These are phyloP conservation scores for Andrena trimmerana DNA, from an alignment of 2,888 invertebrate species.

Conservation along the genomic window DNA sequence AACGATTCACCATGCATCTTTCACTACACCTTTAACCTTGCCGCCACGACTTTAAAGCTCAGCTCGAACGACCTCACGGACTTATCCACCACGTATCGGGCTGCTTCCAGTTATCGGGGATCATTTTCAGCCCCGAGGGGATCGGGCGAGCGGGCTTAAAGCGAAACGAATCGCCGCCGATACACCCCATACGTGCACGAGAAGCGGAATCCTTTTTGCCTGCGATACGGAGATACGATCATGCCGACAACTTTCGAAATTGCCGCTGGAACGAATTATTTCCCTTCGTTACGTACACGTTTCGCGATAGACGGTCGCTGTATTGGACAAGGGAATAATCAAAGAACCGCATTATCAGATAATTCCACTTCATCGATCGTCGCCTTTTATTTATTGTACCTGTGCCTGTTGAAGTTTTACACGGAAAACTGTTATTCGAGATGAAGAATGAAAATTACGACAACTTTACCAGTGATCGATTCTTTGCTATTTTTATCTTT, in stretches of 20 bases:
- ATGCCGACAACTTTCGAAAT: slow-evolving; percentile 66
- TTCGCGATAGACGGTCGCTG: slow-evolving; percentile 45
- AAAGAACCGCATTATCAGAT: slow-evolving; percentile 40
- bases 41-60: slow-evolving; percentile 64
- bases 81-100: slow-evolving; percentile 66
- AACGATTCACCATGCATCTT: slow-evolving; percentile 52
- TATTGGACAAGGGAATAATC: slow-evolving; percentile 28
- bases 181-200: slow-evolving; percentile 75
- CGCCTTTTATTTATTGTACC: slow-evolving; percentile 17
- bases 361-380: slow-evolving; percentile 28
- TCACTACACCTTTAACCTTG: slow-evolving; percentile 47
- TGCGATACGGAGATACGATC: slow-evolving; percentile 69
- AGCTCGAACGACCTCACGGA: slow-evolving; percentile 61
- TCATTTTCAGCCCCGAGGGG: slow-evolving; percentile 80
- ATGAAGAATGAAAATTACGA: not conserved
- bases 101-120: slow-evolving; percentile 82
- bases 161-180: slow-evolving; percentile 82
- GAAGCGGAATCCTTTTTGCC: slow-evolving; percentile 71
- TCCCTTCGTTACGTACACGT: slow-evolving; percentile 62
- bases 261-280: slow-evolving; percentile 70
- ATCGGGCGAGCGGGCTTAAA: slow-evolving; percentile 78
- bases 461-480: not conserved
- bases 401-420: slow-evolving; percentile 26
- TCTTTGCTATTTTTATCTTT: slow-evolving; percentile 13
- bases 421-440: slow-evolving; percentile 26